Base-by-base conservation (phyloP, 2,888 invertebrate species). In the Malachius bipustulatus region DNA sequence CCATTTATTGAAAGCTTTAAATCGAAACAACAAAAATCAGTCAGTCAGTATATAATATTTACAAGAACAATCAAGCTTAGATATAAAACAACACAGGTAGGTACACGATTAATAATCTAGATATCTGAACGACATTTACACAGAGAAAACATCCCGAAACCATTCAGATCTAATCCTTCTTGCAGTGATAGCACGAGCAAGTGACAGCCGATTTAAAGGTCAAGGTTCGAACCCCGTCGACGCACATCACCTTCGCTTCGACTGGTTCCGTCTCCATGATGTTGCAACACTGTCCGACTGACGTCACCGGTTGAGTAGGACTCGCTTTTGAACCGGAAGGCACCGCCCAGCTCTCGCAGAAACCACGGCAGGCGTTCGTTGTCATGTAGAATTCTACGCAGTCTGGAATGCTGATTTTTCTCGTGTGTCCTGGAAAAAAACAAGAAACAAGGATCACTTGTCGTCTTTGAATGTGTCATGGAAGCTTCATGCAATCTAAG, bases 211-310 rank as follows among this genome's bases (percentile, higher is more conserved):
- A 87, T 60, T 84, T 85, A 57, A 88, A 87, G 36, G 77, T 75
- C 38, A 87, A 66, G 49, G 78, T 79, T 49, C 81, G 71, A 47
- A 77, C 71, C 14, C 87, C 88, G 35, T 82, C 82, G 40, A 84
- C 63, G 58, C 88, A 89, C 41, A 80, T 65, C 2, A 87, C 84
- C 47, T 75, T 71, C 4, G 80, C 82, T 45, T 77, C 76, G 33
- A 83, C 74, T 75, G 84, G 68, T 64, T 85, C 84, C 0, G 87
- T 80, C 50, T 87, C 84, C 77, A 84, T 82, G 51, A 89, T 89
- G 59, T 84, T 85, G 62, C 89, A 89, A 62, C 89, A 89, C 56
- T 88, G 82, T 6, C 85, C 88, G 19, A 84, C 70, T 1, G 87
- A 85, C 2, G 63, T 63, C 4, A 64, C 58, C 4, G 62, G 64